Percentiles rank a stretch among this genome's conserved stretches.
phyloP scores from a whole-genome alignment of 2,113 vertebrate genomes.

The Sorex araneus region DNA sequence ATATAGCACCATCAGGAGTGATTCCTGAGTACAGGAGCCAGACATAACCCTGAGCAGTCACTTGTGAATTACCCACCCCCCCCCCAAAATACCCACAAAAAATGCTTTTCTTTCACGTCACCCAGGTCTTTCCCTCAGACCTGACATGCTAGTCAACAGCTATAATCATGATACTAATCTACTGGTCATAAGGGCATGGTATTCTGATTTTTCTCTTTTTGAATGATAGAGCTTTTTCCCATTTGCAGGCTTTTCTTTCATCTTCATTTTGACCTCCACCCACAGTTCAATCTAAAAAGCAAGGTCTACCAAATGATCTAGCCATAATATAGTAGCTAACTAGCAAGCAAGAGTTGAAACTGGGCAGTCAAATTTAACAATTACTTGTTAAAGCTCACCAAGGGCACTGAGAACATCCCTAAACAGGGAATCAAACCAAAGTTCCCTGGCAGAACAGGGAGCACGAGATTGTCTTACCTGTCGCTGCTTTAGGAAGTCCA shows the following conservation, averaged over 20 bases:
- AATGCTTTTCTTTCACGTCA: not conserved
- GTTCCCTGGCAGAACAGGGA: not conserved
- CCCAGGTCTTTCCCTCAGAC: not conserved
- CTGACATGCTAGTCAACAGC: not conserved
- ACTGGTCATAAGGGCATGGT: not conserved
- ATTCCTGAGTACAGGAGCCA: no score
- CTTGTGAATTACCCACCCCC: no score
- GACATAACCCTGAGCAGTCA: no score
- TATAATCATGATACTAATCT: not conserved
- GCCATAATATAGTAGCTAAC: not conserved
- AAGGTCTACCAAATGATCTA: not conserved
- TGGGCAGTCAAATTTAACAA: not conserved
- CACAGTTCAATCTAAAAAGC: not conserved
- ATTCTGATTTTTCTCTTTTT: not conserved
- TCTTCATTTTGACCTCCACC: slow-evolving; percentile 35
- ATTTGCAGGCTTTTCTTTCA: slow-evolving; percentile 26
- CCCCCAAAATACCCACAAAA: no score
- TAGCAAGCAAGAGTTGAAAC: slow-evolving; percentile 36
- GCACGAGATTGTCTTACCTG: slow-evolving; percentile 86
- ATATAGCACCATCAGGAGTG: no score
- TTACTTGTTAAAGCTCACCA: not conserved
- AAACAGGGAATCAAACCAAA: not conserved
- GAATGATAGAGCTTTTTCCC: not conserved
- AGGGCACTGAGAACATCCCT: not conserved
- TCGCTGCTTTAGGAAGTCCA: slow-evolving; percentile 92